Base-by-base conservation (phyloP, 1,140 invertebrate species). In the Megathymus violae region DNA sequence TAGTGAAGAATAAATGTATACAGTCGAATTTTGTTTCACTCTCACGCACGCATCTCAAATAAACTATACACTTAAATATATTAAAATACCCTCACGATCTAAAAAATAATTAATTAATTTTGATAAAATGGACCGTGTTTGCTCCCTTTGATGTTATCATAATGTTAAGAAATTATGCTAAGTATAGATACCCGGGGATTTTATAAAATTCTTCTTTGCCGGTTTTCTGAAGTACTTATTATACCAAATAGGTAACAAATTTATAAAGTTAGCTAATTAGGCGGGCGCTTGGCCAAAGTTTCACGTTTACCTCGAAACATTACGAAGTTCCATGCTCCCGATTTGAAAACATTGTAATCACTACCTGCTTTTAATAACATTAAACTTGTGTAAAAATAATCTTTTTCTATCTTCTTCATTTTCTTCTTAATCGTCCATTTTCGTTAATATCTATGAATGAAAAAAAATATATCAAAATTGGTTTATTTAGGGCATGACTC, bases 241-340 rank as follows among this genome's bases (percentile, higher is more conserved):
- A 81, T 85, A 87, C 79, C 80, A 83, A 87, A 87, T 83, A 83
- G 78, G 84, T 80, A 85, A 83, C 82, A 85, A 87, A 87, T 85
- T 87, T 83, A 82, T 78, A 85, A 87, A 87, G 70, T 87, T 85
- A 76, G 77, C 79, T 84, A 87, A 85, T 87, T 87, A 85, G 76
- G 71, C 67, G 70, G 64, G 64, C 61, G 72, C 70, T 66, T 74
- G 67, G 69, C 68, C 76, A 59, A 69, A 78, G 78, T 83, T 86
- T 83, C 78, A 78, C 81, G 79, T 84, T 85, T 82, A 64, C 74
- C 77, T 75, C 67, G 62, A 67, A 80, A 77, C 72, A 76, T 76
- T 71, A 71, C 71, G 69, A 82, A 72, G 38, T 78, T 81, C n/a
- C 67, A 70, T 67, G 74, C 74, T 78, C 69, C 64, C 76, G 76